Conservation (phyloP, 2,113 vertebrate genomes). For the Agelaius phoeniceus region DNA sequence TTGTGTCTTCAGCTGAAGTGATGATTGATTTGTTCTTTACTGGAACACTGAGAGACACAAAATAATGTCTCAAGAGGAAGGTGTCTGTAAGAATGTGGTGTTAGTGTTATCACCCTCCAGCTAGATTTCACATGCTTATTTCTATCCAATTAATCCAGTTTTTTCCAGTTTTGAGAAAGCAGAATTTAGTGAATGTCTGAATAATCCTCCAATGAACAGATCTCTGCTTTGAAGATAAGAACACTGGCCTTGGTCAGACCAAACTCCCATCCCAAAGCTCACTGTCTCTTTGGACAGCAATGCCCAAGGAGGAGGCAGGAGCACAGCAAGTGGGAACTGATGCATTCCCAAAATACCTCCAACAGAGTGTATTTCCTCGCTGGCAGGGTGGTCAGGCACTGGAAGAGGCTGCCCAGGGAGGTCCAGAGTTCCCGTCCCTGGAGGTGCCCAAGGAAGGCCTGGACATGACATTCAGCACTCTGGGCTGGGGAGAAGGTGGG, state of each 20-base stretch:
- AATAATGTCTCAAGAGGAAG: not conserved
- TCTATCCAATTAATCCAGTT: not conserved
- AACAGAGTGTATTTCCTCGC: not conserved
- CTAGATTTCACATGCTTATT: not conserved
- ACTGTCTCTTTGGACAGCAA: not conserved
- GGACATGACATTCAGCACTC: not conserved
- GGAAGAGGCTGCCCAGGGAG: not conserved
- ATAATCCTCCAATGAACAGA: not conserved
- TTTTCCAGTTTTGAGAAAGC: not conserved
- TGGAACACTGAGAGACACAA: not conserved
- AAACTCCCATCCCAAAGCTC: not conserved
- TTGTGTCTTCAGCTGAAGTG: not conserved
- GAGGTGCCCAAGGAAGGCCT: not conserved
- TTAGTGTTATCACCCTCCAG: not conserved
- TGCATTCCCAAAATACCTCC: not conserved
- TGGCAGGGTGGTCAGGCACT: not conserved
- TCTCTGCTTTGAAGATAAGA: not conserved
- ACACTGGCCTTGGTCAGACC: not conserved
- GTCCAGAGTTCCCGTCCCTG: not conserved
- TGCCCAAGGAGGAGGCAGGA: not conserved
- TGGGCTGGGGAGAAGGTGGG: not conserved
- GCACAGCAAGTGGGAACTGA: not conserved
- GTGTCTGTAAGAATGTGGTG: not conserved
- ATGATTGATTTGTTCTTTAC: not conserved
- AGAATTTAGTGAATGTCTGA: not conserved